These are phyloP conservation scores for Heliconius melpomene DNA, from an alignment of 1,140 invertebrate species.

Conservation along the genomic window DNA sequence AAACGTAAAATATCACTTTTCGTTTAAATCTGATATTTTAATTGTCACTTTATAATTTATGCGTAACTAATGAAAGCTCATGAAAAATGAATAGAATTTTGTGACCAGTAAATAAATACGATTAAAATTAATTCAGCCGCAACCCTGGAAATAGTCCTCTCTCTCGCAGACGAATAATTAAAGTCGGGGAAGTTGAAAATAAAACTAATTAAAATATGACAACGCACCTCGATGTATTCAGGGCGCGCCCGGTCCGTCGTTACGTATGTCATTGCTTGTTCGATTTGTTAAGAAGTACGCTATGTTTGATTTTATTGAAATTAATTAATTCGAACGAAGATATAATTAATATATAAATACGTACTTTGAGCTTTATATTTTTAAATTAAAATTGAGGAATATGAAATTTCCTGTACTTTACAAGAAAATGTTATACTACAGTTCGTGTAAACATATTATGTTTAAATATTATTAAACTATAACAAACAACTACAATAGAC, in stretches of 20 bases:
- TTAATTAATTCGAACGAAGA: background rate
- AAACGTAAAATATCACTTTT: background rate
- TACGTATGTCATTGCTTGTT: background rate
- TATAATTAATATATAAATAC: too few relatives aligned
- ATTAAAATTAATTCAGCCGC: background rate
- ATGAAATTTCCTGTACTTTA: too few relatives aligned
- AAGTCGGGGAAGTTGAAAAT: background rate
- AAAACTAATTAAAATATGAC: slow-evolving; percentile 5
- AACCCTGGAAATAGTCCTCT: background rate
- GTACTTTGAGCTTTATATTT: too few relatives aligned
- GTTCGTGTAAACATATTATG: too few relatives aligned
- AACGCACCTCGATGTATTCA: background rate
- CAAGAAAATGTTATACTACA: too few relatives aligned
- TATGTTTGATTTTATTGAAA: background rate
- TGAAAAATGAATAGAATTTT: slow-evolving; percentile 11
- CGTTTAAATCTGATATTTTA: background rate
- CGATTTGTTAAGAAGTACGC: background rate
- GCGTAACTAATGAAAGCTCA: background rate
- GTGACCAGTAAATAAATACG: background rate
- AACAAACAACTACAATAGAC: background rate
- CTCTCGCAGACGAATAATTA: background rate
- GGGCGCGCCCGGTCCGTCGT: background rate
- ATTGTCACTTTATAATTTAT: background rate
- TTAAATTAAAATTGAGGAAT: too few relatives aligned
- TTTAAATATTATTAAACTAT: background rate